Conservation (phyloP, 2,888 invertebrate genomes). For the Pelosia muscerda region DNA sequence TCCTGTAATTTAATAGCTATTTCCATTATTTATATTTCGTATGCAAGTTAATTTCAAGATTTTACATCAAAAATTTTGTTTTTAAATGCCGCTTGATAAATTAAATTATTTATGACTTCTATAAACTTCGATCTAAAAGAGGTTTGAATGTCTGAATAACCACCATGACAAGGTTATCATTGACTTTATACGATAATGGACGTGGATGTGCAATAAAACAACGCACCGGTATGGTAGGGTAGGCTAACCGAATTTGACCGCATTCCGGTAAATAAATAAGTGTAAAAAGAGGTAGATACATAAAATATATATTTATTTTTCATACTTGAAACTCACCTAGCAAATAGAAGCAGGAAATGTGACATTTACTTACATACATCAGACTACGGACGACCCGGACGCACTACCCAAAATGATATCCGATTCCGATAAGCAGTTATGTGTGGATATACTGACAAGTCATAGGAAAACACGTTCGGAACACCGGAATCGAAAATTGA, state of each 20-base stretch:
- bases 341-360: neutral
- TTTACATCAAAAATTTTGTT: too few relatives aligned
- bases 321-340: neutral
- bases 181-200: neutral
- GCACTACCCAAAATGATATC: neutral
- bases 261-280: too few relatives aligned
- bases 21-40: too few relatives aligned
- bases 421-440: neutral
- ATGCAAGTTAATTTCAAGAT: too few relatives aligned
- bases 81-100: too few relatives aligned
- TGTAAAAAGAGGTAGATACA: too few relatives aligned
- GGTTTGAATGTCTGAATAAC: too few relatives aligned
- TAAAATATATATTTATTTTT: too few relatives aligned
- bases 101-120: too few relatives aligned
- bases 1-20: too few relatives aligned
- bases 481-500: neutral
- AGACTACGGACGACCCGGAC: neutral
- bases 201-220: neutral
- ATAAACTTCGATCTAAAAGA: too few relatives aligned
- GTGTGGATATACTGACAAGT: neutral
- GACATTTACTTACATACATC: constrained; percentile 4
- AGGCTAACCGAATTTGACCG: neutral
- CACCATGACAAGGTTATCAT: neutral
- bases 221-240: neutral
- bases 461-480: neutral